Base-by-base conservation (phyloP, 2,888 invertebrate species). In the Agonopterix heracliana region DNA sequence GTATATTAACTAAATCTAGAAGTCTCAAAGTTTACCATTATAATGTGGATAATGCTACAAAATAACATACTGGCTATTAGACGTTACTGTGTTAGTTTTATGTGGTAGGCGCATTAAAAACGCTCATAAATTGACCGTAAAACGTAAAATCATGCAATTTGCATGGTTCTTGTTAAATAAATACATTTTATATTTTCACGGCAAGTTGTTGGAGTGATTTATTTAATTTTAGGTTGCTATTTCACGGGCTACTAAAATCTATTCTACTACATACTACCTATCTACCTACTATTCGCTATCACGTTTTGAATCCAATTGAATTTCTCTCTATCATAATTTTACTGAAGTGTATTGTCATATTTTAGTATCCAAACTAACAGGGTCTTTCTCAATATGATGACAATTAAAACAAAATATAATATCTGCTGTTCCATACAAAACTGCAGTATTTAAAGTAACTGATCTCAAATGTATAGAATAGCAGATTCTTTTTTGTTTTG, bases 41-140 rank as follows among this genome's bases (percentile, higher is more conserved):
- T 26, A 7, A 26, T 26, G 26, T 26, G 26, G 7, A 26, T 26
- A 26, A 26, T 26, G 5, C 26, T 26, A 26, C 26, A 26, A 26
- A 26, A 26, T 26, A 26, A 26, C 26, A 26, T 5, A 26, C 26
- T 26, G 26, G 1, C 26, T 26, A 26, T 26, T 26, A 26, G 26
- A 5, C 26, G 9, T 38, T 38, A 38, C 41, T 12, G 12, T 41
- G 41, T 41, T 41, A 13, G 44, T 40, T 48, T 49, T 45, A 49
- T 35, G 17, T 14, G 9, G 13, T 34, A 14, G 14, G 9, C 13
- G 12, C 40, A 44, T 50, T 50, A 50, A 41, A 46, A 46, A 40
- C 26, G 35, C 12, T 46, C 46, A 44, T 50, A 46, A 50, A 46
- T 46, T 38, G 43, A 13, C 34, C 46, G 40, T 50, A 50, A 50